Base-by-base conservation (phyloP, 2,113 vertebrate species). In the Burhinus oedicnemus region DNA sequence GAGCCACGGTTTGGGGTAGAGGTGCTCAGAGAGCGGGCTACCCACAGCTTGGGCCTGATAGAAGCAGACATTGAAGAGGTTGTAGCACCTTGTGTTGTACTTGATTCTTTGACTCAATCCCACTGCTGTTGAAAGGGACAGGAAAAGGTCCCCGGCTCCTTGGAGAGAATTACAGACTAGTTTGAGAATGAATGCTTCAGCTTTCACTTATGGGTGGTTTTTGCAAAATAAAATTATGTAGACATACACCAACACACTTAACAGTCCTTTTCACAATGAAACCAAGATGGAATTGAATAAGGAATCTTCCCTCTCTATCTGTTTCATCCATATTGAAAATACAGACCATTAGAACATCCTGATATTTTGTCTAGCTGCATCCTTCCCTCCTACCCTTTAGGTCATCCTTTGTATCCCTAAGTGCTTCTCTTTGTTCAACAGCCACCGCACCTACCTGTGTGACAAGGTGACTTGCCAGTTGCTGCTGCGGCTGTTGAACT, bases 381-480 rank as follows among this genome's bases (percentile, higher is more conserved):
- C 83, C 8, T 45, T 93, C 34, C n/a, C 30, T 85, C 26, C 42
- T 42, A n/a, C 62, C 21, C 54, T 32, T 57, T 4, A 38, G 23
- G 13, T 55, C 19, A 45, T 42, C 65, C 54, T 82, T 66, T 2
- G 4, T 7, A 42, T 8, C 11, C 11, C 42, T 10, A 20, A 74
- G 45, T 69, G 25, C 38, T n/a, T 17, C 9, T 58, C 25, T 68
- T 84, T 45, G 88, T 57, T 52, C 70, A 62, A 4, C 1, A 45
- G 72, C 36, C 54, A 85, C 30, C 38, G 44, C 96, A 99, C 99
- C 98, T 97, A 99, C 99, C 99, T 99, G 99, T 90, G 98, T 95
- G 87, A 98, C 97, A 94, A 98, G 96, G 9, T 98, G 97, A 90
- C 97, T 97, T 77, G 98, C 85, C 94, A 98, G 96, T 91, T 98